These are phyloP conservation scores for Diloba caeruleocephala DNA, from an alignment of 2,888 invertebrate genomes.

Conservation along the genomic window DNA sequence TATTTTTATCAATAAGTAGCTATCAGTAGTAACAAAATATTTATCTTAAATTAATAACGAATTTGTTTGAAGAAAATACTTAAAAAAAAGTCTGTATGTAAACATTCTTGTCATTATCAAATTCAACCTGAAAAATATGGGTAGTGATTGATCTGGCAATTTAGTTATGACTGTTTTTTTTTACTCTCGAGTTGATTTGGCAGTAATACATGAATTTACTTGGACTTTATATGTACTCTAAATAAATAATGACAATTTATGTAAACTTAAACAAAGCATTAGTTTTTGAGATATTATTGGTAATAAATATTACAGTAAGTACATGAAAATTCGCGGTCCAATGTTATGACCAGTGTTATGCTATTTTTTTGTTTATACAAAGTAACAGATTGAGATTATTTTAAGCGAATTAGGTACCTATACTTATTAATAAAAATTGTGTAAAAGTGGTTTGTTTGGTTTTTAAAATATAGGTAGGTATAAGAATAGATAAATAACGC, in stretches of 20 bases:
- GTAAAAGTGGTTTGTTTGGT: background rate
- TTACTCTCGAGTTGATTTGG: conserved; percentile 47
- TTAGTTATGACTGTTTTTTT: conserved; percentile 7
- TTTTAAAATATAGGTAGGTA: background rate
- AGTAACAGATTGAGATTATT: conserved; percentile 3
- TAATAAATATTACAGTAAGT: no score
- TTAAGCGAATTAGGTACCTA: no score
- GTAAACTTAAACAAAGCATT: no score
- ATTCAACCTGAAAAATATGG: conserved; percentile 3
- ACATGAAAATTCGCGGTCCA: no score
- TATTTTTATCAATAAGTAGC: no score
- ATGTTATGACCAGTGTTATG: conserved; percentile 9
- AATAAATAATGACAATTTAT: no score
- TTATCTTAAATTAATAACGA: conserved; percentile 20
- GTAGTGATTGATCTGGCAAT: conserved; percentile 33
- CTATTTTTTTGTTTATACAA: conserved; percentile 3
- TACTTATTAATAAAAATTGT: no score
- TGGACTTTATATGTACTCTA: no score
- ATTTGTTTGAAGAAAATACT: background rate
- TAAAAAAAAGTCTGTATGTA: no score
- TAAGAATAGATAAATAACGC: background rate
- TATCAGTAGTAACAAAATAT: no score
- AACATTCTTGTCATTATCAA: conserved; percentile 2
- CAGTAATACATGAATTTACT: conserved; percentile 17
- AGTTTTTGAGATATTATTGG: no score